These are phyloP conservation scores for Callipepla californica DNA, from an alignment of 2,113 vertebrate genomes.

Conservation along the genomic window DNA sequence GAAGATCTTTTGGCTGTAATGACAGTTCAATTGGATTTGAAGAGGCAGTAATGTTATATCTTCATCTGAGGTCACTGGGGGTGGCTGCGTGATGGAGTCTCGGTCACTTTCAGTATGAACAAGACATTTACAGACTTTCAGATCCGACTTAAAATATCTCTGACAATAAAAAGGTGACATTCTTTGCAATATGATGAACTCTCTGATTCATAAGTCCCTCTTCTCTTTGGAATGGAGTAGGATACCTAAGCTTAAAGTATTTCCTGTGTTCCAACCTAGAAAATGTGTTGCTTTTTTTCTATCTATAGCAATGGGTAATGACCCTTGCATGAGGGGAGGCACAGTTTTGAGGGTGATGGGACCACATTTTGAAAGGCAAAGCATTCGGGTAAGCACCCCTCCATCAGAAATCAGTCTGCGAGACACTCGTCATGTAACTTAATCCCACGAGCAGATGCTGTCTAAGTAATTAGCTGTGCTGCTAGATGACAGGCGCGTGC, in stretches of 20 bases:
- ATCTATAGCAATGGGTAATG: fast-evolving
- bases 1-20: neutral
- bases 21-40: constrained; percentile 9
- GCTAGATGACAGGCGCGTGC: neutral
- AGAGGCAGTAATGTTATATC: constrained; percentile 27
- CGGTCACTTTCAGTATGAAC: neutral
- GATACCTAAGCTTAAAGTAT: neutral
- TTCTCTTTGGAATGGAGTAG: neutral
- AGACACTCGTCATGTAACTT: fast-evolving
- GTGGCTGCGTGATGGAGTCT: constrained; percentile 47
- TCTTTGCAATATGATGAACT: constrained; percentile 33
- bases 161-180: constrained; percentile 43
- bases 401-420: neutral
- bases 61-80: constrained; percentile 45
- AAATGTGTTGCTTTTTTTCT: neutral
- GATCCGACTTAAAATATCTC: constrained; percentile 50
- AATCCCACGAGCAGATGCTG: constrained; percentile 19
- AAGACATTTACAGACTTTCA: constrained; percentile 42
- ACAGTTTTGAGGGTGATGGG: neutral
- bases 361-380: neutral
- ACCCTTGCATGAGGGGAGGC: neutral
- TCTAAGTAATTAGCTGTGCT: neutral
- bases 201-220: constrained; percentile 44
- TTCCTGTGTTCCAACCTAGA: neutral
- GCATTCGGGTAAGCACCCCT: neutral